Conservation (phyloP, 2,888 invertebrate genomes). For the Hecatera dysodea region DNA sequence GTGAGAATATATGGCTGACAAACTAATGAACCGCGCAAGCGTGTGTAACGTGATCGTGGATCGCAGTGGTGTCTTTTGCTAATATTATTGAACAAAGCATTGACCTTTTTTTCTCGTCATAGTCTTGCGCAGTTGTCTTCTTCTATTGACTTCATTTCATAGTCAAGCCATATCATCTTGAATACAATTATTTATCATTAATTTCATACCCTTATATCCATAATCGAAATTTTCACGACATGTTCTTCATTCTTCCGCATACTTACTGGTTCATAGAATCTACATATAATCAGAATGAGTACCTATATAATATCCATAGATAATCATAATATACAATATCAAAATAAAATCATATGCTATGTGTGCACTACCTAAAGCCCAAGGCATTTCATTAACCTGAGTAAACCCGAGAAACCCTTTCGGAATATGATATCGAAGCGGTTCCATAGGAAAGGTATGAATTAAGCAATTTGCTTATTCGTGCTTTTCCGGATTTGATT, state of each 20-base stretch:
- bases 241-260: no score
- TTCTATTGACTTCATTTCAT: not conserved
- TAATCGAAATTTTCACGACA: not conserved
- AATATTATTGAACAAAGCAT: no score
- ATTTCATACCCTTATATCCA: not conserved
- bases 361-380: conserved; percentile 14
- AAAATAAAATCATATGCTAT: not conserved
- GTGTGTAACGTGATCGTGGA: not conserved
- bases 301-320: not conserved
- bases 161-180: no score
- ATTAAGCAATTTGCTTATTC: conserved; percentile 14
- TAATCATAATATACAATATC: not conserved
- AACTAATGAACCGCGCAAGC: not conserved
- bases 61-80: no score
- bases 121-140: no score
- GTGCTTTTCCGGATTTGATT: conserved; percentile 16
- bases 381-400: conserved; percentile 51
- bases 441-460: not conserved
- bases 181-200: no score
- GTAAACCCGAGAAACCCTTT: conserved; percentile 42
- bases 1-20: not conserved
- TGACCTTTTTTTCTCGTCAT: no score
- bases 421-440: conserved; percentile 15
- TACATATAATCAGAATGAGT: not conserved
- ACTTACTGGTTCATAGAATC: no score